Evolutionary conservation across 35 echinoderm and acorn worm genomes (phyloP).

Genomic region (Apostichopus parvimensis): DNA sequence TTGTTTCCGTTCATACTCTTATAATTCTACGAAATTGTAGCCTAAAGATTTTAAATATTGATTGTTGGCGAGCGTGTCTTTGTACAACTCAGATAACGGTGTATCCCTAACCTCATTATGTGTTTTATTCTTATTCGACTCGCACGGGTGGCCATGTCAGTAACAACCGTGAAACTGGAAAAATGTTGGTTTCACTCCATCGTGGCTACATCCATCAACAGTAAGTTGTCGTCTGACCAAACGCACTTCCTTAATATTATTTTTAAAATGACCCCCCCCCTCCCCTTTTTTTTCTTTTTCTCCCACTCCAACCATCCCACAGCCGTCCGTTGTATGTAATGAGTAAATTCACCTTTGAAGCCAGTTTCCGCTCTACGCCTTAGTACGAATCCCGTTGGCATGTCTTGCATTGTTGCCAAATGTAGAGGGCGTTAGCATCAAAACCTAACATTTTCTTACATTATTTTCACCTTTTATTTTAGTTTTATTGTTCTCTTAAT

Average conservation of each 20-base stretch:
- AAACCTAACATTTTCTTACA: conserved; percentile 53
- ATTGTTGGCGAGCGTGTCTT: background rate
- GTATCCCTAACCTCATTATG: conserved; percentile 8
- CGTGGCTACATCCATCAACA: conserved; percentile 19
- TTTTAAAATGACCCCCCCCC: background rate
- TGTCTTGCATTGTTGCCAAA: conserved; percentile 73
- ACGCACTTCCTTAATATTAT: background rate
- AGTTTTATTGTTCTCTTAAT: conserved; percentile 59
- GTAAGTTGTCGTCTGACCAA: conserved; percentile 18
- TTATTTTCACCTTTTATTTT: conserved; percentile 41
- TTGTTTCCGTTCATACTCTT: conserved; percentile 26
- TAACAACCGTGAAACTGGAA: conserved; percentile 47
- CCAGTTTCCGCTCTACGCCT: conserved; percentile 29
- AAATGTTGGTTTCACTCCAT: background rate
- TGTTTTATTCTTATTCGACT: conserved; percentile 2
- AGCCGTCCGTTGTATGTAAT: conserved; percentile 34
- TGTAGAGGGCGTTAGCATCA: conserved; percentile 69
- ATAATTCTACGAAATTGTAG: background rate
- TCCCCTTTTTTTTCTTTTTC: too few species aligned
- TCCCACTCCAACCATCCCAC: conserved; percentile 62
- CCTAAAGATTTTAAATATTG: background rate
- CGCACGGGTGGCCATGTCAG: background rate
- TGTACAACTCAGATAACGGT: conserved; percentile 3
- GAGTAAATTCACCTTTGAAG: conserved; percentile 53
- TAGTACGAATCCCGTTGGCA: conserved; percentile 60